phyloP scores from a whole-genome alignment of 1,140 invertebrate species.

The Hyphantria cunea region DNA sequence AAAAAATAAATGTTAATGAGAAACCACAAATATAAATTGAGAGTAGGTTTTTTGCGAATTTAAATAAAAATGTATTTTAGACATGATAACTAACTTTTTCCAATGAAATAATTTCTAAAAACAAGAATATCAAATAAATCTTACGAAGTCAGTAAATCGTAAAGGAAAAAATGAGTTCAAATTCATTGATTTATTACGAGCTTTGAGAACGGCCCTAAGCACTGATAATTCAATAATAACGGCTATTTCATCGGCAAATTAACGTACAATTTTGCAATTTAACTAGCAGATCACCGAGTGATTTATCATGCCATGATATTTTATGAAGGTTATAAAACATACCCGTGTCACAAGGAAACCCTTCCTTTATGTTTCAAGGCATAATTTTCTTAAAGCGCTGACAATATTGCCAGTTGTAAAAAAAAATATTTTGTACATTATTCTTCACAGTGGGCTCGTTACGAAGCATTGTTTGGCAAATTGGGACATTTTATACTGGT shows the following conservation, averaged over 20 bases:
- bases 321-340: constrained; percentile 70
- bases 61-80: too few relatives aligned
- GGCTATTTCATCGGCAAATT: constrained; percentile 32
- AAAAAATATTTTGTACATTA: constrained; percentile 33
- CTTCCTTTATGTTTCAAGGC: constrained; percentile 49
- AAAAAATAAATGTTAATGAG: too few relatives aligned
- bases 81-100: not conserved
- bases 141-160: constrained; percentile 8
- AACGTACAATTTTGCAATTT: constrained; percentile 41
- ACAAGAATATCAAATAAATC: constrained; percentile 19
- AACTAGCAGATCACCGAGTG: constrained; percentile 53
- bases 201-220: constrained; percentile 8
- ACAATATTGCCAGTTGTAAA: constrained; percentile 48
- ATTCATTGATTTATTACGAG: constrained; percentile 24
- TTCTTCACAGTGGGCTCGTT: constrained; percentile 21
- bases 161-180: constrained; percentile 20
- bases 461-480: constrained; percentile 10
- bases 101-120: constrained; percentile 6
- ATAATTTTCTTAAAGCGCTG: constrained; percentile 49
- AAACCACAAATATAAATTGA: too few relatives aligned
- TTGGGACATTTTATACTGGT: constrained; percentile 12
- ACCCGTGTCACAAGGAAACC: constrained; percentile 49
- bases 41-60: too few relatives aligned
- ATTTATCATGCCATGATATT: constrained; percentile 62
- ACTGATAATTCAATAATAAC: constrained; percentile 23